These are phyloP conservation scores for Leptinotarsa rubiginosa DNA, from an alignment of 2,888 invertebrate species.

Conservation along the genomic window DNA sequence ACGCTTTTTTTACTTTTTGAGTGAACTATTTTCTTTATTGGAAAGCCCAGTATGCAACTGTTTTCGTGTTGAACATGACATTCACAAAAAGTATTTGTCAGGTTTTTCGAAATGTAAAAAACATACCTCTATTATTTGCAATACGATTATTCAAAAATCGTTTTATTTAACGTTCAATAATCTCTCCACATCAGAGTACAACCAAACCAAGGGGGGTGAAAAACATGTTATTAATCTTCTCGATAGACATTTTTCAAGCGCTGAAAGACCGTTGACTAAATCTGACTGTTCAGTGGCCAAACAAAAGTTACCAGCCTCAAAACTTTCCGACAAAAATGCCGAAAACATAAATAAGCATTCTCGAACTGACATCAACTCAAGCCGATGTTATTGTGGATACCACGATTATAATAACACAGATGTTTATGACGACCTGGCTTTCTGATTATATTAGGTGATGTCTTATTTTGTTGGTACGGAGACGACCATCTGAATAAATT, in stretches of 20 bases:
- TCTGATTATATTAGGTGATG: slow-evolving; percentile 48
- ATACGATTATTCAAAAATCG: too few relatives aligned
- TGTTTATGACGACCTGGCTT: slow-evolving; percentile 51
- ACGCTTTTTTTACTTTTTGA: too few relatives aligned
- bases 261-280: slow-evolving; percentile 47
- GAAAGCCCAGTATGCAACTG: too few relatives aligned
- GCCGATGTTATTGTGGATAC: slow-evolving; percentile 54
- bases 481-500: slow-evolving; percentile 30
- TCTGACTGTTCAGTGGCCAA: slow-evolving; percentile 48
- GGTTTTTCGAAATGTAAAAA: too few relatives aligned
- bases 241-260: slow-evolving; percentile 44
- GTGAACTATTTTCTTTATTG: too few relatives aligned
- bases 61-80: too few relatives aligned
- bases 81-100: too few relatives aligned
- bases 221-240: slow-evolving; percentile 47
- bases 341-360: slow-evolving; percentile 58
- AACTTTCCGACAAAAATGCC: slow-evolving; percentile 57
- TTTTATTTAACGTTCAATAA: not conserved
- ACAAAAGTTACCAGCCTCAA: slow-evolving; percentile 50
- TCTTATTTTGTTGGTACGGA: slow-evolving; percentile 38
- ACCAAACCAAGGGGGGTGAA: slow-evolving; percentile 28
- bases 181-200: not conserved
- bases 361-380: slow-evolving; percentile 43
- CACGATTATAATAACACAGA: slow-evolving; percentile 55
- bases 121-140: too few relatives aligned